Evolutionary conservation across 2,888 invertebrate genomes (phyloP).

Genomic region (Hydrotaea cyrtoneurina): DNA sequence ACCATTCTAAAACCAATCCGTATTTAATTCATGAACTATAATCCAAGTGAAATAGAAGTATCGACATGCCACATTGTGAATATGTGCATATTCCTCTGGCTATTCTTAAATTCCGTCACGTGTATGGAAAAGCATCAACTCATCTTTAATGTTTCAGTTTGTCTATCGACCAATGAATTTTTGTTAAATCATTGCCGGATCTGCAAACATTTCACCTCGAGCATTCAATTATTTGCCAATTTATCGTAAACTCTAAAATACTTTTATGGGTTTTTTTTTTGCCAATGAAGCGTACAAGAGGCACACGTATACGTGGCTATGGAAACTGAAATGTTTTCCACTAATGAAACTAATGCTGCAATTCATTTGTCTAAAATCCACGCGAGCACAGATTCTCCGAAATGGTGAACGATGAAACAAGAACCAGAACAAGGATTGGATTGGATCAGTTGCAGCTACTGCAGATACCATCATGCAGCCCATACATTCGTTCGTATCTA

Average conservation of each 20-base stretch:
- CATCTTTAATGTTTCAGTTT: neutral
- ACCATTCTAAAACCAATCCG: no score
- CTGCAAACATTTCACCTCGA: neutral
- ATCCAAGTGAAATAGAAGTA: no score
- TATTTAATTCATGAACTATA: no score
- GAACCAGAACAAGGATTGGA: neutral
- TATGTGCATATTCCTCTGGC: no score
- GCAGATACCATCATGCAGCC: no score
- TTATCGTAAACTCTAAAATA: conserved; percentile 12
- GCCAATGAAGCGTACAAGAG: neutral
- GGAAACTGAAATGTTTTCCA: neutral
- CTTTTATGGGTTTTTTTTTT: neutral
- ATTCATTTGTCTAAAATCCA: conserved; percentile 13
- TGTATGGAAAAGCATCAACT: neutral
- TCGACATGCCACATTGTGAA: no score
- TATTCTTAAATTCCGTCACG: no score
- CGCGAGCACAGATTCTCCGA: neutral
- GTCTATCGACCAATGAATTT: neutral
- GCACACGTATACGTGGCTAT: neutral
- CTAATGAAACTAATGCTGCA: conserved; percentile 23
- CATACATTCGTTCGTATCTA: neutral
- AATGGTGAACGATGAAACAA: neutral
- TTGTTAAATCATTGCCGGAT: neutral
- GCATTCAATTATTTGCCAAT: neutral
- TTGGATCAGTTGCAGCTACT: neutral